Base-by-base conservation (phyloP, 2,797 vertebrate species). In the Crax fasciolata region DNA sequence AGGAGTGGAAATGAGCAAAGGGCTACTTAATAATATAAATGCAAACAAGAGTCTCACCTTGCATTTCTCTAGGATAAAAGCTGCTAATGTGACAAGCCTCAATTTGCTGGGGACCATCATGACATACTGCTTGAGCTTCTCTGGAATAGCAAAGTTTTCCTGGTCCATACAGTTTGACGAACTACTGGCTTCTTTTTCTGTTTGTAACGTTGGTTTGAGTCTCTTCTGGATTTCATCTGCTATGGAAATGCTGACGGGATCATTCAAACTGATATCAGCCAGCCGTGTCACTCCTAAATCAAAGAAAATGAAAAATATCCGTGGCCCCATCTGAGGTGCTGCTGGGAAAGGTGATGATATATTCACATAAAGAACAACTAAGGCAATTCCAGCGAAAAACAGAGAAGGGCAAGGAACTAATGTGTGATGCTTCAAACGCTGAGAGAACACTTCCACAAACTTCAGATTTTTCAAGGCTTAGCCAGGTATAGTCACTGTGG, bases 61-160 rank as follows among this genome's bases (percentile, higher is more conserved):
- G 97, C 98, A 99, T 78, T 99, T 99, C 92, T 98, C 98, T 87
- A 99, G 97, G 61, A 99, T 97, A 96, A 99, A 99, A 43, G 99
- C 98, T 1, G 99, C 98, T 77, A 99, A 98, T 1, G 98, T 99
- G 62, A 99, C 99, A 35, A 99, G 98, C 24, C 98, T 97, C 90
- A 99, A 58, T 90, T 99, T 99, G 98, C 99, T 99, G 83, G 99
- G 99, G 74, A 99, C 98, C 88, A 99, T 44, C 13, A 98, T 80
- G 55, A 99, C 96, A 5, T 98, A 98, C 97, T 99, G 99, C 66
- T 98, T 93, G 20, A 99, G 98, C 16, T 96, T 98, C 83, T 98
- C 98, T 0, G 99, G 99, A 14, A 99, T 94, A 0, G 98, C 98
- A 32, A 99, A 99, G 96, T 98, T 97, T 49, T 98, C 97, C 1